phyloP scores from a whole-genome alignment of 2,113 vertebrate genomes.

The Glaucidium brasilianum region DNA sequence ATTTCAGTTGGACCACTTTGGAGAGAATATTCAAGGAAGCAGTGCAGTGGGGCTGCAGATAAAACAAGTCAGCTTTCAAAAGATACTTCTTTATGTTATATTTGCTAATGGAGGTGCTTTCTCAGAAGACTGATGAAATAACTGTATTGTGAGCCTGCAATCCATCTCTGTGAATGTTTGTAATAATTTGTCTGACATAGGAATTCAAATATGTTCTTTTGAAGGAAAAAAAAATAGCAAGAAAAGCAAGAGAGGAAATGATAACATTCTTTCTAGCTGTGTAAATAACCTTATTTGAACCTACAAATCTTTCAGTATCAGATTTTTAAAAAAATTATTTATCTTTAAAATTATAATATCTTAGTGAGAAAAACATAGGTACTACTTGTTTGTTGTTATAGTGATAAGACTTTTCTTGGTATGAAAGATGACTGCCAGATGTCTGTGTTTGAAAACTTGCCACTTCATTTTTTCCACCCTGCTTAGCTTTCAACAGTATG shows the following conservation, averaged over 20 bases:
- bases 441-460: not conserved
- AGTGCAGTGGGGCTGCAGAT: not conserved
- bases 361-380: not conserved
- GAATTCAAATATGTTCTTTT: not conserved
- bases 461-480: not conserved
- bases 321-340: not conserved
- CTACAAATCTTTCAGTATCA: not conserved
- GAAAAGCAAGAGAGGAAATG: not conserved
- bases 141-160: not conserved
- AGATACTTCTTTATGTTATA: not conserved
- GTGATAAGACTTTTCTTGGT: not conserved
- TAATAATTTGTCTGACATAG: not conserved
- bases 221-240: not conserved
- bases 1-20: not conserved
- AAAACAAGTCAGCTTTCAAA: not conserved
- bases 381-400: not conserved
- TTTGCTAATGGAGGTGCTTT: not conserved
- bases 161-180: not conserved
- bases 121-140: not conserved
- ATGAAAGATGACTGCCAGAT: not conserved
- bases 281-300: not conserved
- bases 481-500: not conserved
- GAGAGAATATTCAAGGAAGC: not conserved
- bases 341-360: not conserved
- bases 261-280: not conserved